A percentile compares a stretch with the other conserved stretches of the same genome.
Evolutionary conservation across 92 coral and sea anemone genomes (phyloP).

Genomic region (Actinostola sp.): DNA sequence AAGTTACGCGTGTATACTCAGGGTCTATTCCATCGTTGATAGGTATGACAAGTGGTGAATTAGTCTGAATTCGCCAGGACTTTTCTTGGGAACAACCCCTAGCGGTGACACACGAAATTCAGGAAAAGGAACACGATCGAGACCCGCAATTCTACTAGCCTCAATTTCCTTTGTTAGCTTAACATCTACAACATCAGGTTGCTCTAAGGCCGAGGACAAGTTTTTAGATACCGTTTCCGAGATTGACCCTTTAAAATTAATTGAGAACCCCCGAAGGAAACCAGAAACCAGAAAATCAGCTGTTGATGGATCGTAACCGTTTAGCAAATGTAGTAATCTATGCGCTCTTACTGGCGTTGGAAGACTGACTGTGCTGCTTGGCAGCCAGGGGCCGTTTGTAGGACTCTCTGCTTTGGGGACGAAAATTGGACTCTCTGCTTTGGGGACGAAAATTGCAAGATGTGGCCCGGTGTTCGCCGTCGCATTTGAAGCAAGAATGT

Average conservation of each 20-base stretch:
- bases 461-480: constrained; percentile 18
- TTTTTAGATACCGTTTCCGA: constrained; percentile 19
- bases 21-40: constrained; percentile 42
- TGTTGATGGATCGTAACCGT: constrained; percentile 16
- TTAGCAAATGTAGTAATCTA: constrained; percentile 27
- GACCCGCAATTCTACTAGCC: constrained; percentile 43
- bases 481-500: constrained; percentile 56
- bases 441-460: constrained; percentile 33
- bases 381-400: constrained; percentile 10
- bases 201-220: constrained; percentile 48
- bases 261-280: constrained; percentile 41
- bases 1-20: constrained; percentile 32
- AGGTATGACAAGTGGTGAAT: constrained; percentile 58
- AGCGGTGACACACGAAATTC: constrained; percentile 45
- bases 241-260: constrained; percentile 39
- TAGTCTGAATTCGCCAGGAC: constrained; percentile 46
- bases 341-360: constrained; percentile 52
- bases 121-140: constrained; percentile 45
- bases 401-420: constrained; percentile 21
- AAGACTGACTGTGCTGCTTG: neutral
- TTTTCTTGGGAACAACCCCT: constrained; percentile 63
- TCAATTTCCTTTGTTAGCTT: constrained; percentile 49
- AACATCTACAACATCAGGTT: constrained; percentile 45
- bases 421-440: constrained; percentile 24
- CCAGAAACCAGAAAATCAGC: constrained; percentile 24